Evolutionary conservation across 2,797 vertebrate species (phyloP), one percentile per base, ranked within the genome.

Genomic region (Iguana delicatissima): DNA sequence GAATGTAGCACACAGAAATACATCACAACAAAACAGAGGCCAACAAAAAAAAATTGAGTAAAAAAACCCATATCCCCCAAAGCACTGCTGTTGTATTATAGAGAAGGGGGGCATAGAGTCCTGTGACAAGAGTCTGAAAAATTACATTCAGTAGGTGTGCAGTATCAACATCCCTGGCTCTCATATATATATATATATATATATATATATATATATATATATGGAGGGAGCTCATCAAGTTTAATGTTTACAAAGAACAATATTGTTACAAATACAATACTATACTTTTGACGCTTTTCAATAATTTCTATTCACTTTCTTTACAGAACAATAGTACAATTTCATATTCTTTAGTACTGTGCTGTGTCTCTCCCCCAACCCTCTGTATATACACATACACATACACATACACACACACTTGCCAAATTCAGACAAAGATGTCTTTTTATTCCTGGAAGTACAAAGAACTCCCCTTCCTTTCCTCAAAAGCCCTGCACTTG

Each of bases 71-170:
- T 93, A 96, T 96, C 95, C 97, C 97, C 97, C 90, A 95, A 97
- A 98, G 96, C 94, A 97, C 96, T 95, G 96, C 95, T 95, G 94
- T 96, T 97, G 97, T 95, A 91, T 97, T 96, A 97, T 92, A 96
- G 96, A 97, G 91, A 96, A 97, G 96, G 96, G 96, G 6, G 85
- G 93, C 95, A 92, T 88, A 92, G 92, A 95, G 95, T 97, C 95
- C 95, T 92, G 96, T 96, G 96, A 97, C 97, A 97, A 97, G 95
- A 97, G 97, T 96, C 97, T 90, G 95, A 97, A 97, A 96, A 97
- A 97, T 97, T 98, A 98, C 98, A 98, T 99, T 99, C 98, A 98
- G 96, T 96, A 98, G 96, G 97, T 98, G 98, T 98, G 98, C 96
- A 97, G 97, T 97, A 97, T 97, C 97, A 96, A 98, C 97, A 98